phyloP scores from a whole-genome alignment of 2,797 vertebrate species.

The Parauchenoglanis punctatus region DNA sequence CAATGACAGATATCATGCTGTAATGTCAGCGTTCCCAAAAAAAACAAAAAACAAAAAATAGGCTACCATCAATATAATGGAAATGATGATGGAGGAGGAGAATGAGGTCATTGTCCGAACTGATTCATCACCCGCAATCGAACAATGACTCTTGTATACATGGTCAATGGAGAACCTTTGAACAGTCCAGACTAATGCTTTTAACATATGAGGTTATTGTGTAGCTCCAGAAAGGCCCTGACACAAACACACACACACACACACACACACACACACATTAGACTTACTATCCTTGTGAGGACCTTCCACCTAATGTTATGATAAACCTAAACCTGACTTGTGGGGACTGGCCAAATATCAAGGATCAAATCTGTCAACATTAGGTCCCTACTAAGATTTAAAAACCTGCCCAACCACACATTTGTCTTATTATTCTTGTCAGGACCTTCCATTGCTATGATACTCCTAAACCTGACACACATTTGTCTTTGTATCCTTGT shows the following conservation, averaged over 20 bases:
- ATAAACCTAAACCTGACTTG: not conserved
- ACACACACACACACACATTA: slow-evolving; percentile 7
- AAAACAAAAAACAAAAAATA: not conserved
- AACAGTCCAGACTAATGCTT: not conserved
- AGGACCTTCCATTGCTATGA: not conserved
- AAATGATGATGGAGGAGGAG: not conserved
- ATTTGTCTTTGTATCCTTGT: too few relatives aligned
- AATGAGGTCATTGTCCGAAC: slow-evolving; percentile 15
- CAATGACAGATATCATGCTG: not conserved
- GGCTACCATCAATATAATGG: not conserved
- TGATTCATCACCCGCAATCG: not conserved
- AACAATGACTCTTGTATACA: slow-evolving; percentile 15
- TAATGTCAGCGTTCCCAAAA: not conserved
- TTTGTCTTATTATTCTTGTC: not conserved
- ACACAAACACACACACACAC: not conserved
- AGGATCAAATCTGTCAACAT: not conserved
- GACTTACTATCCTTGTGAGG: not conserved
- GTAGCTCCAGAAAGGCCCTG: not conserved
- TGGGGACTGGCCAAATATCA: not conserved
- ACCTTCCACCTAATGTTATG: not conserved
- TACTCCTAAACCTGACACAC: not conserved
- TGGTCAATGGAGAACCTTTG: slow-evolving; percentile 3
- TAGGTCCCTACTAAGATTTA: not conserved
- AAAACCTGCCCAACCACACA: not conserved
- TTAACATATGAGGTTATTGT: slow-evolving; percentile 13